phyloP scores from a whole-genome alignment of 2,113 vertebrate species.

The Nipponia nippon region DNA sequence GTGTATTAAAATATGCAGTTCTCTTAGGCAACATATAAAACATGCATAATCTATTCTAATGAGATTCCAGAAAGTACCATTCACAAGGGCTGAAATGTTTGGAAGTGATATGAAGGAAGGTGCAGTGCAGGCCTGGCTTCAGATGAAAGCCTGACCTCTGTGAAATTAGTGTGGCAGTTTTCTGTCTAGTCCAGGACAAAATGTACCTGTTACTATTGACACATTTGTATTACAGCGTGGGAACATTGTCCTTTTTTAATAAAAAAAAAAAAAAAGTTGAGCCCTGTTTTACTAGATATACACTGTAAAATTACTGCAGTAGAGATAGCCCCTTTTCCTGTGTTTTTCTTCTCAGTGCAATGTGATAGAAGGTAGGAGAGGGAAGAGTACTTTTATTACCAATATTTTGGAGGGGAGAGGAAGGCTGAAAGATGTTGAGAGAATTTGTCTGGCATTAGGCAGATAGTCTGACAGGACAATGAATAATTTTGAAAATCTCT shows the following conservation, averaged over 20 bases:
- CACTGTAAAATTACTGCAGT: not conserved
- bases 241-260: not conserved
- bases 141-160: not conserved
- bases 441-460: not conserved
- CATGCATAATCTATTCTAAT: constrained; percentile 20
- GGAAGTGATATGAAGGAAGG: not conserved
- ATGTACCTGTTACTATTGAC: not conserved
- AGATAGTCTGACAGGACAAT: not conserved
- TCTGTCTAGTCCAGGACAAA: not conserved
- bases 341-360: not conserved
- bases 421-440: not conserved
- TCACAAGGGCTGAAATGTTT: not conserved
- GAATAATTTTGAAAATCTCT: not conserved
- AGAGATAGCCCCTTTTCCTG: not conserved
- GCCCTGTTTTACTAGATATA: not conserved
- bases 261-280: not conserved
- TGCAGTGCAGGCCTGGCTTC: not conserved
- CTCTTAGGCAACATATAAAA: constrained; percentile 26
- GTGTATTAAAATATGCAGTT: constrained; percentile 44
- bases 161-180: not conserved
- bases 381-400: not conserved
- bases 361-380: not conserved
- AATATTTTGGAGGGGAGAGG: not conserved
- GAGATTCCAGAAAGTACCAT: constrained; percentile 7
- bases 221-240: accelerated